phyloP scores from a whole-genome alignment of 2,888 invertebrate genomes.

The Aspidiotus rigidus region DNA sequence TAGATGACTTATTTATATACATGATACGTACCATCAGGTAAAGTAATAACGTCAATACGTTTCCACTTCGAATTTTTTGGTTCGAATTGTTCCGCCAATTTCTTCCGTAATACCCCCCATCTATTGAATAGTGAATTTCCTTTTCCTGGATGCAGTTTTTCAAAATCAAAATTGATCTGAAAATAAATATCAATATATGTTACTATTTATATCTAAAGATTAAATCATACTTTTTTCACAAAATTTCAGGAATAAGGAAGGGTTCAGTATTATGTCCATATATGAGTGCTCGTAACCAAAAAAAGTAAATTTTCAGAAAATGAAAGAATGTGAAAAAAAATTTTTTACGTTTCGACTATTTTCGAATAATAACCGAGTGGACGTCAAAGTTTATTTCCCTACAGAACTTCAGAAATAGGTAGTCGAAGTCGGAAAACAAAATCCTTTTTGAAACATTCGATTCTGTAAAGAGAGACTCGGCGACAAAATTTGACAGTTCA shows the following conservation, averaged over 20 bases:
- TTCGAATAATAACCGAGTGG: neutral
- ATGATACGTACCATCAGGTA: neutral
- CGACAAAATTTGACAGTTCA: too few species aligned
- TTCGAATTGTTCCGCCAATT: neutral
- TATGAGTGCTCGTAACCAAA: neutral
- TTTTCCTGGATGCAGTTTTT: too few species aligned
- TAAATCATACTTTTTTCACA: neutral
- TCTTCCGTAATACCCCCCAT: too few species aligned
- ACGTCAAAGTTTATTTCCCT: neutral
- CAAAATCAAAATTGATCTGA: neutral
- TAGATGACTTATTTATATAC: neutral
- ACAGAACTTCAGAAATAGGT: neutral
- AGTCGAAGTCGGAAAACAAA: neutral
- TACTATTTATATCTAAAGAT: too few species aligned
- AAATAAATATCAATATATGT: neutral
- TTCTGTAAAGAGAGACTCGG: neutral
- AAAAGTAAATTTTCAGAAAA: constrained; percentile 1
- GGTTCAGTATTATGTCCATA: neutral
- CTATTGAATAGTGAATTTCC: too few species aligned
- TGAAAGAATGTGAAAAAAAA: neutral
- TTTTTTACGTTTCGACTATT: neutral
- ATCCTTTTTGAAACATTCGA: neutral
- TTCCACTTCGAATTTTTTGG: neutral
- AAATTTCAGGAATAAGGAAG: neutral
- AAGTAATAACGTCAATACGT: neutral